These are phyloP conservation scores for Ursus arctos DNA, from an alignment of 2,113 vertebrate genomes.

Conservation along the genomic window DNA sequence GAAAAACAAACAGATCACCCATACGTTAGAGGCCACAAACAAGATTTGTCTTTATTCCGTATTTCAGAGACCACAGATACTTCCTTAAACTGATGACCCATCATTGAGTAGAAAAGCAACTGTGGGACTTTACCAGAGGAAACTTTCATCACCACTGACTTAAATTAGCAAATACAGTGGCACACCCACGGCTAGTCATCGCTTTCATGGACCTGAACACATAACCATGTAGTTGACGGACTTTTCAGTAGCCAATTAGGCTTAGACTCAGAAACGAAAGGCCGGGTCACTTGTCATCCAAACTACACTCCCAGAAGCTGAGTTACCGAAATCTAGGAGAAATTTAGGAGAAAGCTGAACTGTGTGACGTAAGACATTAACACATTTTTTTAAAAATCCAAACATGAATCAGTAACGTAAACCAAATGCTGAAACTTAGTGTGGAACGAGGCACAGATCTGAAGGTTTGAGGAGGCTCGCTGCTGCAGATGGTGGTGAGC, in stretches of 20 bases:
- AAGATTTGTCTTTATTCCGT: not conserved
- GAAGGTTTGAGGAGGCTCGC: not conserved
- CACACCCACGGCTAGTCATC: accelerated
- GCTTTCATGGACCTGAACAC: not conserved
- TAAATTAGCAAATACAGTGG: no score
- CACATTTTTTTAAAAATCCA: not conserved
- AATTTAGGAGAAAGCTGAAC: not conserved
- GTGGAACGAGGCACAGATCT: not conserved
- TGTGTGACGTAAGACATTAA: no score
- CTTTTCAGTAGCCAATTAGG: not conserved
- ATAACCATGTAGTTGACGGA: accelerated
- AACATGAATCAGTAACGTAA: not conserved
- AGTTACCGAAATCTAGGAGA: not conserved
- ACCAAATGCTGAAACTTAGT: not conserved
- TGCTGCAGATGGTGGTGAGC: not conserved
- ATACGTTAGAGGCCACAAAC: not conserved
- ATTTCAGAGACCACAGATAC: not conserved
- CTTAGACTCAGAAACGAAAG: not conserved
- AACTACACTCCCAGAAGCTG: not conserved
- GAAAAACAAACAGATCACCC: not conserved
- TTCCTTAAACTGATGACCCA: not conserved
- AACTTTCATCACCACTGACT: not conserved
- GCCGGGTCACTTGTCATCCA: not conserved
- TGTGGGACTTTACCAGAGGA: not conserved
- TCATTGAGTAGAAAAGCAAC: not conserved